Evolutionary conservation across 2,113 vertebrate genomes (phyloP).

Genomic region (Pelobates fuscus): DNA sequence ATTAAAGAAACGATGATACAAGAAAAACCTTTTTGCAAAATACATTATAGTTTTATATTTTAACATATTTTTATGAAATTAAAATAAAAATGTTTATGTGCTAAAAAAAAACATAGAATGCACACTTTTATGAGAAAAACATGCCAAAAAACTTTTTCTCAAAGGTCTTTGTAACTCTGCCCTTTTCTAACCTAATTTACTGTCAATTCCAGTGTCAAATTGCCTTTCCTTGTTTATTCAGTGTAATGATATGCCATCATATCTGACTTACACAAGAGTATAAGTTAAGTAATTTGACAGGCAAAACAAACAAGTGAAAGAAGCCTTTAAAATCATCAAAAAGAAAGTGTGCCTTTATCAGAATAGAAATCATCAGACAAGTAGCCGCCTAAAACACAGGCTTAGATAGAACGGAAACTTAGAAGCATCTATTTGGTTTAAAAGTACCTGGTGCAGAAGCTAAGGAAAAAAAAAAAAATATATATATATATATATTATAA

Average conservation of each 20-base stretch:
- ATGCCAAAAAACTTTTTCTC: not conserved
- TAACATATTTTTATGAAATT: not conserved
- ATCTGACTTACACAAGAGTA: constrained; percentile 38
- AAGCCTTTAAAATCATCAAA: constrained; percentile 53
- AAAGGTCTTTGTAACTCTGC: not conserved
- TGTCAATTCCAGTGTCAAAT: constrained; percentile 48
- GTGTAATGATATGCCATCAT: constrained; percentile 36
- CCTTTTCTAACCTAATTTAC: not conserved
- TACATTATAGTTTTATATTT: not conserved
- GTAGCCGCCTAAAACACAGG: not conserved
- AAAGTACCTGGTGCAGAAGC: not conserved
- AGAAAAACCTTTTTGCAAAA: not conserved
- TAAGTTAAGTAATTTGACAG: constrained; percentile 38
- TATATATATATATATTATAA: too few relatives aligned
- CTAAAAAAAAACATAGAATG: not conserved
- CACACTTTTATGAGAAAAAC: too few relatives aligned
- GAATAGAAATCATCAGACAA: not conserved
- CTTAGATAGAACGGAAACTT: constrained; percentile 5
- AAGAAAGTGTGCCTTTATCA: constrained; percentile 36
- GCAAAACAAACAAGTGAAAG: constrained; percentile 53
- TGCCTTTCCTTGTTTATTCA: constrained; percentile 35
- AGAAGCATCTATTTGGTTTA: not conserved
- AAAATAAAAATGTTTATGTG: not conserved
- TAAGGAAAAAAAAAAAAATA: not conserved
- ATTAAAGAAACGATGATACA: not conserved